These are phyloP conservation scores for Eleutherodactylus coqui DNA, from an alignment of 2,797 vertebrate genomes.

Conservation along the genomic window DNA sequence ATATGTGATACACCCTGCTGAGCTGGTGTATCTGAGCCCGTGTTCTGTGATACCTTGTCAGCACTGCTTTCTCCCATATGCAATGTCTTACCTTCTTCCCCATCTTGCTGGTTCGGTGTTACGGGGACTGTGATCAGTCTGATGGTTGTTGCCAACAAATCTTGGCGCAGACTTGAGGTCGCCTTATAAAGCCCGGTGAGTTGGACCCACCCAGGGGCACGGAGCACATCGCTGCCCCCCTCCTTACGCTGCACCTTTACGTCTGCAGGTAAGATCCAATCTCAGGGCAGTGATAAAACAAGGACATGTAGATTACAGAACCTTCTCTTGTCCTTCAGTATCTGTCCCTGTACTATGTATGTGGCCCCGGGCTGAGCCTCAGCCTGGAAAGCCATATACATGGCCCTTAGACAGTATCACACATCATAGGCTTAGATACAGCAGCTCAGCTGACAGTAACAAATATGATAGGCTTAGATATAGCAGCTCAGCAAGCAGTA, in stretches of 20 bases:
- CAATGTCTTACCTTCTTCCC: slow-evolving; percentile 54
- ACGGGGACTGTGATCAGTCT: neutral
- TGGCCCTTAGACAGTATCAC: neutral
- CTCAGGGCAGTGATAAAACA: slow-evolving; percentile 49
- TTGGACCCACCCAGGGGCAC: neutral
- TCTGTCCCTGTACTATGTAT: neutral
- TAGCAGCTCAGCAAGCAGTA: too few relatives aligned
- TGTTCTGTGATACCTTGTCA: neutral
- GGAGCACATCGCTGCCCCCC: slow-evolving; percentile 10
- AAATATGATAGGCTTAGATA: too few relatives aligned
- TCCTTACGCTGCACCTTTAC: slow-evolving; percentile 33
- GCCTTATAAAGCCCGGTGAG: slow-evolving; percentile 36
- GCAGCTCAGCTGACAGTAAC: too few relatives aligned
- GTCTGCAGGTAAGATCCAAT: slow-evolving; percentile 46
- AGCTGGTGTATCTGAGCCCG: neutral
- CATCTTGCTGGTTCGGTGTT: slow-evolving; percentile 42
- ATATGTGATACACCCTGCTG: too few relatives aligned
- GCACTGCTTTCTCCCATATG: neutral
- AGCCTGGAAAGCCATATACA: too few relatives aligned
- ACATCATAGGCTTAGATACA: neutral
- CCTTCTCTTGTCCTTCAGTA: slow-evolving; percentile 51
- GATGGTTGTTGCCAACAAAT: slow-evolving; percentile 54
- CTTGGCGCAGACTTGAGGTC: slow-evolving; percentile 35
- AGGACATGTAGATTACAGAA: slow-evolving; percentile 50
- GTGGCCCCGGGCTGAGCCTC: too few relatives aligned